Evolutionary conservation across 92 coral and sea anemone species (phyloP), one percentile per base, ranked within the genome.

Genomic region (Blastomussa wellsi): DNA sequence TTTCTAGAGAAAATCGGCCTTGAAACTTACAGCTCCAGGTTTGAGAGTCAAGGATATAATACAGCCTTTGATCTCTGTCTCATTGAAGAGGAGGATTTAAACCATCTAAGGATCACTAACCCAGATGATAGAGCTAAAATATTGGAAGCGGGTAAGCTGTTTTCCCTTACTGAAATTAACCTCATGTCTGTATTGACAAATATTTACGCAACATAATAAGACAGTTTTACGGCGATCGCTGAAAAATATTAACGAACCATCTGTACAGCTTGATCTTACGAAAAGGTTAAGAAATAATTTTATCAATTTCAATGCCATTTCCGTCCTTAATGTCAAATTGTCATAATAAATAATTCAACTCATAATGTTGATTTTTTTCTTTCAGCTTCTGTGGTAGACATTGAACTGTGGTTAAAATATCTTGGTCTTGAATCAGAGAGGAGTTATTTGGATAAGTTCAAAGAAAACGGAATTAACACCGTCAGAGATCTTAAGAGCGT

Each of bases 81-180:
- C 5, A 2, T 93, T 0, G 80, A 77, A 1, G 74, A 82, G 1
- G 66, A 84, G 12, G 98, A 95, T 51, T 80, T 95, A 38, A 84
- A 90, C 29, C 9, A 10, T 12, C 26, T 90, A 26, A 80, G 79
- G 47, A 76, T 89, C 4, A 35, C 55, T 10, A 59, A 74, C 4
- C 17, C 59, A 8, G 83, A 62, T 3, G 94, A 93, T 8, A 85
- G 89, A 41, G 42, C 37, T 32, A 66, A 84, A 36, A 92, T 95
- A 64, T 79, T 93, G 13, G 62, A 88, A 65, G 92, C 94, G 35
- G 95, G 98, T 95, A 73, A 90, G 93, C 69, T 52, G 59, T 26
- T 48, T 65, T 68, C 10, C 22, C 42, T 51, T 7, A 28, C 12
- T n/a, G 67, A 60, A 60, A 60, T 60, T 60, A n/a, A 15, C 67